phyloP scores from a whole-genome alignment of 2,888 invertebrate species.

The Nephrotoma appendiculata region DNA sequence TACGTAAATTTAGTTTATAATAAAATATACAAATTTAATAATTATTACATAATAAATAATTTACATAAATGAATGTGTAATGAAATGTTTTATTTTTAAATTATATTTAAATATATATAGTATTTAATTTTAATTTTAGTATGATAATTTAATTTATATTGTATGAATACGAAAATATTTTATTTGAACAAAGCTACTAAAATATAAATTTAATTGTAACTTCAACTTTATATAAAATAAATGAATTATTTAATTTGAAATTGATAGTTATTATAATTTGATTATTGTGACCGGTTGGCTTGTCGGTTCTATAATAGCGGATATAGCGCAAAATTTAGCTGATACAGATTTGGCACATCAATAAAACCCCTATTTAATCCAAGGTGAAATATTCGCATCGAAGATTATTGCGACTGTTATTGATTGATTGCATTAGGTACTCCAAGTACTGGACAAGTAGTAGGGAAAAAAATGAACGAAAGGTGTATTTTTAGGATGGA shows the following conservation, averaged over 20 bases:
- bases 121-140: not conserved
- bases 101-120: not conserved
- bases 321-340: too few relatives aligned
- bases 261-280: not conserved
- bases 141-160: not conserved
- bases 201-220: not conserved
- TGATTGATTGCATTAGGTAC: too few relatives aligned
- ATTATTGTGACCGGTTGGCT: too few relatives aligned
- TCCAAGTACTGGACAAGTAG: too few relatives aligned
- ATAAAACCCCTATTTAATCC: too few relatives aligned
- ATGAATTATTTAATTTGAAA: not conserved
- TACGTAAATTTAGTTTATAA: not conserved
- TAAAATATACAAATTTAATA: not conserved
- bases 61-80: not conserved
- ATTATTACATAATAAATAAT: not conserved
- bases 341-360: too few relatives aligned
- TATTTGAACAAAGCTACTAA: not conserved
- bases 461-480: too few relatives aligned
- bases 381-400: too few relatives aligned
- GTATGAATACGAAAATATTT: not conserved
- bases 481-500: too few relatives aligned
- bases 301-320: too few relatives aligned
- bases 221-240: not conserved
- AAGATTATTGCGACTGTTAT: too few relatives aligned
- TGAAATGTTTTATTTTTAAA: not conserved